Base-by-base conservation (phyloP, 1,140 invertebrate species). In the Nasonia vitripennis region DNA sequence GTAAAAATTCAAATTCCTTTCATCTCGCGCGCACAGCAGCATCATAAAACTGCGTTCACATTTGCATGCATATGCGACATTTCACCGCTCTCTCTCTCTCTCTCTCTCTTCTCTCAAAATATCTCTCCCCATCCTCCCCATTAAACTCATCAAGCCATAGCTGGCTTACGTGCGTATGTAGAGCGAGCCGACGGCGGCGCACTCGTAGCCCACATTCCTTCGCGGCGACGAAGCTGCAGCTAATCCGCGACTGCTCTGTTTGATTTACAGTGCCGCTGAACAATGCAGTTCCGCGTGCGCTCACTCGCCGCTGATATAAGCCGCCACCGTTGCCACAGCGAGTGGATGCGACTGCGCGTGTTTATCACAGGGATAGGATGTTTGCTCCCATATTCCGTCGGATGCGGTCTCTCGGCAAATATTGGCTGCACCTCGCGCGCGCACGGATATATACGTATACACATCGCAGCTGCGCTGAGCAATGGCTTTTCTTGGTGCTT, bases 331-430 rank as follows among this genome's bases (percentile, higher is more conserved):
- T 62, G 17, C 17, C 14, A 62, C 20, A 20, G 5, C 55, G 51
- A 55, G 14, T 55, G 6, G 17, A 20, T 20, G 55, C 17, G 55
- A 20, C 55, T 20, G 17, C 55, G 55, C 55, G 6, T 62, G 55
- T 62, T 62, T 62, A 62, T 62, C 55, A 62, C 55, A 2, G 20
- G 55, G 17, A 62, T 62, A 62, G 55, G 55, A 62, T 62, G 55
- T n/a, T 62, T 62, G 55, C 55, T 62, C 17, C 14, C 27, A 31
- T 71, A 71, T 71, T 71, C 68, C 68, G 14, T 34, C 20, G 23
- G n/a, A 68, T 23, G 67, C 67, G 20, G 67, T 68, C 67, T 27
- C 68, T 71, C 23, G 68, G 31, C 68, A 71, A 71, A 71, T 71
- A 71, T 71, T 71, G 68, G 31, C 27, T 71, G 0, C 12, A 12